phyloP scores from a whole-genome alignment of 2,113 vertebrate species.

The Phaetusa simplex region DNA sequence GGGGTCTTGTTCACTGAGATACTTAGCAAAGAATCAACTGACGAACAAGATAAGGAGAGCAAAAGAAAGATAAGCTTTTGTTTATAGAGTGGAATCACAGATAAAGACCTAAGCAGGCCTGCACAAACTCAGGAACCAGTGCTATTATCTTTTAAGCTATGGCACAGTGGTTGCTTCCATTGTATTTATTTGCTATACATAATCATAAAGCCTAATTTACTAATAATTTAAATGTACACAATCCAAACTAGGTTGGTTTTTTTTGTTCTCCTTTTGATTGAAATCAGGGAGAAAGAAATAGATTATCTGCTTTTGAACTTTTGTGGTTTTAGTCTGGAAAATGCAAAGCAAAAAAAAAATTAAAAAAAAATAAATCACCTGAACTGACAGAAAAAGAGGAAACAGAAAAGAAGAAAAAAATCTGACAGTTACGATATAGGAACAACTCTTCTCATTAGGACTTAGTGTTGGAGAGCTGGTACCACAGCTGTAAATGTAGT shows the following conservation, averaged over 20 bases:
- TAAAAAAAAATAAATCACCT: neutral
- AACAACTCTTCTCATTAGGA: neutral
- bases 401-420: neutral
- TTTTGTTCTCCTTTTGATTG: neutral
- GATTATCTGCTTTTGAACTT: neutral
- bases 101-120: slow-evolving; percentile 50
- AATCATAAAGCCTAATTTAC: neutral
- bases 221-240: neutral
- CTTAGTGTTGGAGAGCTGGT: neutral
- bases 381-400: neutral
- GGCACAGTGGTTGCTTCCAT: neutral
- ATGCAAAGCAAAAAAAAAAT: neutral
- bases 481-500: neutral
- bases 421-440: neutral
- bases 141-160: slow-evolving; percentile 45
- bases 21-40: slow-evolving; percentile 58
- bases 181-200: neutral
- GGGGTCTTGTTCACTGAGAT: slow-evolving; percentile 47
- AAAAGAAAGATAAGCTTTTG: slow-evolving; percentile 64
- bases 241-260: neutral
- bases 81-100: slow-evolving; percentile 42
- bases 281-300: neutral
- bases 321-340: neutral
- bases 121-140: slow-evolving; percentile 62
- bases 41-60: slow-evolving; percentile 59